Evolutionary conservation across 1,140 invertebrate genomes (phyloP).

Genomic region (Meloidogyne chitwoodi): DNA sequence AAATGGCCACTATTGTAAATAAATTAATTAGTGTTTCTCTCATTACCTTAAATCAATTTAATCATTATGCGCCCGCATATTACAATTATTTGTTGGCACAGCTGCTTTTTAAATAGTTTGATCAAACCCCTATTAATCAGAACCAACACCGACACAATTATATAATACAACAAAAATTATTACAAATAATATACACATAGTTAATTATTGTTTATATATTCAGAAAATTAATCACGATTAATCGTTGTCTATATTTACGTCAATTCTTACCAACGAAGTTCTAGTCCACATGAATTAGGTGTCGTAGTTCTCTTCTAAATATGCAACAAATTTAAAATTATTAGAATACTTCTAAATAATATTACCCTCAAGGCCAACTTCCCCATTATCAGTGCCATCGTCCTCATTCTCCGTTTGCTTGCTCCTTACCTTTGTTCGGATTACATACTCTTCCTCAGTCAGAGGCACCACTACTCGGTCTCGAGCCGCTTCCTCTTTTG

Average conservation of each 20-base stretch:
- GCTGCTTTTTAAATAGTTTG: neutral
- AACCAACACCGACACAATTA: too few species aligned
- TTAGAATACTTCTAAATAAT: neutral
- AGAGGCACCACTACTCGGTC: slow-evolving; percentile 93
- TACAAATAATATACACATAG: too few species aligned
- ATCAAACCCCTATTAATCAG: too few species aligned
- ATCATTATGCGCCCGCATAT: neutral
- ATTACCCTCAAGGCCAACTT: neutral
- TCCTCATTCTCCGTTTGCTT: neutral
- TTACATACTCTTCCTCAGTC: slow-evolving; percentile 95
- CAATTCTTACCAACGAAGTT: neutral
- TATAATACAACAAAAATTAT: too few species aligned
- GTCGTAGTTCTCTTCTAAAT: neutral
- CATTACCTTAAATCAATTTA: neutral
- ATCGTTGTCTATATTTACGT: neutral
- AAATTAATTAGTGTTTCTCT: neutral
- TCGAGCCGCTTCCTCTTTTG: slow-evolving; percentile 85
- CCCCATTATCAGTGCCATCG: neutral
- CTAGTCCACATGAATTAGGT: neutral
- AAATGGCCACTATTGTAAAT: neutral
- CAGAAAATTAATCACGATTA: too few species aligned
- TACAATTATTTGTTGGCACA: neutral
- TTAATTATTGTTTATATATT: too few species aligned
- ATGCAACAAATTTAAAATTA: neutral
- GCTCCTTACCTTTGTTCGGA: slow-evolving; percentile 69